These are phyloP conservation scores for Vanessa atalanta DNA, from an alignment of 1,140 invertebrate genomes.

Conservation along the genomic window DNA sequence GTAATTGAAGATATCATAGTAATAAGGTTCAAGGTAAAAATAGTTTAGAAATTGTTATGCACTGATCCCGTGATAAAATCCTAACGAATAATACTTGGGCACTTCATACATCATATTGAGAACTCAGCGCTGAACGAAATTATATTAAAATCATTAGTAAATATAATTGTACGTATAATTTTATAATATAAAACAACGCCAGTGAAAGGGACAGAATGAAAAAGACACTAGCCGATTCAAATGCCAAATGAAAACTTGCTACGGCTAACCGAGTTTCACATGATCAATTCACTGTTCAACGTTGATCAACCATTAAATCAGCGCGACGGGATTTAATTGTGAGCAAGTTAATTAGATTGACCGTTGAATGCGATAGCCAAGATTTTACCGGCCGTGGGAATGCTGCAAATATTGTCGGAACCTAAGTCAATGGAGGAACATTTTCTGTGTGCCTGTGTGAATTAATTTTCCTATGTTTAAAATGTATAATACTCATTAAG, in stretches of 20 bases:
- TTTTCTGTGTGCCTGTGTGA: background rate
- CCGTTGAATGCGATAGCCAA: constrained; percentile 27
- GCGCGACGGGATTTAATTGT: constrained; percentile 51
- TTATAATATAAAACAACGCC: background rate
- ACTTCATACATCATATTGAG: no score
- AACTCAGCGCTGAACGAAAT: no score
- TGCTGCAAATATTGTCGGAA: constrained; percentile 9
- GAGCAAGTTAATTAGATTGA: constrained; percentile 54
- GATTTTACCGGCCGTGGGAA: constrained; percentile 28
- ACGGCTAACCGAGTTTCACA: constrained; percentile 25
- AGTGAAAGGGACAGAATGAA: background rate
- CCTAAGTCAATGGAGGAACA: background rate
- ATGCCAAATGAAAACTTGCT: constrained; percentile 13
- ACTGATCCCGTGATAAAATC: no score
- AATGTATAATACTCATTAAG: no score
- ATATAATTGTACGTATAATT: background rate
- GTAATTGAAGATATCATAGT: background rate
- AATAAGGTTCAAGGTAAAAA: background rate
- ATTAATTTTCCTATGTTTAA: background rate
- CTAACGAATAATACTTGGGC: no score
- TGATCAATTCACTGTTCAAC: constrained; percentile 18
- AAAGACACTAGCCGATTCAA: constrained; percentile 10
- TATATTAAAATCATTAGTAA: no score
- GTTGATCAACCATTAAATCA: constrained; percentile 30
- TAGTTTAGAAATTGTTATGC: no score